Evolutionary conservation across 2,888 invertebrate genomes (phyloP).

Genomic region (Cephonodes hylas): DNA sequence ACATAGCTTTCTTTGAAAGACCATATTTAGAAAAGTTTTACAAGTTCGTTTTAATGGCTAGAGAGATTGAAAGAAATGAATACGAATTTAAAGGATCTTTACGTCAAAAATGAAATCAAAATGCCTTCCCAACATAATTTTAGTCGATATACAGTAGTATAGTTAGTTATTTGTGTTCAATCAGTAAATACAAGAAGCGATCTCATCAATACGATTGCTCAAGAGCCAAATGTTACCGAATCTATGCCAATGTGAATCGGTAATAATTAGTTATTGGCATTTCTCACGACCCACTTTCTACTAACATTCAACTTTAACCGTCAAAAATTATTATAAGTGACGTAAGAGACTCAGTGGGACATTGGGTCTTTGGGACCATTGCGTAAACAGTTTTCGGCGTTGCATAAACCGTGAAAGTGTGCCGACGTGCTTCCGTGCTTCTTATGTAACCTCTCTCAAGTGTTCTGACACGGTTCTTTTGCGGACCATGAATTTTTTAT

Average conservation of each 20-base stretch:
- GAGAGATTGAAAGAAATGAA: too few species aligned
- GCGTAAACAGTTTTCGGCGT: constrained; percentile 63
- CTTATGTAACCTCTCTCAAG: constrained; percentile 59
- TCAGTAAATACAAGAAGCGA: background rate
- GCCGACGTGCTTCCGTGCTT: constrained; percentile 67
- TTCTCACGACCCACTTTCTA: constrained; percentile 74
- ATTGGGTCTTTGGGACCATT: constrained; percentile 73
- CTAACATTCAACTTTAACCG: constrained; percentile 68
- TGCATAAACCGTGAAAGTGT: constrained; percentile 74
- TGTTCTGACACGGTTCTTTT: constrained; percentile 52
- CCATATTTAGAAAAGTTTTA: too few species aligned
- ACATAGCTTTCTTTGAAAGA: too few species aligned
- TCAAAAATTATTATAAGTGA: constrained; percentile 60
- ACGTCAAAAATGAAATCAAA: too few species aligned
- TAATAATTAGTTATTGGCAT: constrained; percentile 46
- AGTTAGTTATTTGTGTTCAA: background rate
- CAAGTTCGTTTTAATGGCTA: too few species aligned
- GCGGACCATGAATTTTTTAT: constrained; percentile 43
- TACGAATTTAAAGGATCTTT: too few species aligned
- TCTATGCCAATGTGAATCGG: constrained; percentile 40
- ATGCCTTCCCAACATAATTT: too few species aligned
- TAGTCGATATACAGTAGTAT: too few species aligned
- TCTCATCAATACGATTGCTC: constrained; percentile 13
- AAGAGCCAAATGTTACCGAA: constrained; percentile 21
- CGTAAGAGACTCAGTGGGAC: constrained; percentile 68